phyloP scores from a whole-genome alignment of 2,888 invertebrate genomes.

The Leptopilina myrica region DNA sequence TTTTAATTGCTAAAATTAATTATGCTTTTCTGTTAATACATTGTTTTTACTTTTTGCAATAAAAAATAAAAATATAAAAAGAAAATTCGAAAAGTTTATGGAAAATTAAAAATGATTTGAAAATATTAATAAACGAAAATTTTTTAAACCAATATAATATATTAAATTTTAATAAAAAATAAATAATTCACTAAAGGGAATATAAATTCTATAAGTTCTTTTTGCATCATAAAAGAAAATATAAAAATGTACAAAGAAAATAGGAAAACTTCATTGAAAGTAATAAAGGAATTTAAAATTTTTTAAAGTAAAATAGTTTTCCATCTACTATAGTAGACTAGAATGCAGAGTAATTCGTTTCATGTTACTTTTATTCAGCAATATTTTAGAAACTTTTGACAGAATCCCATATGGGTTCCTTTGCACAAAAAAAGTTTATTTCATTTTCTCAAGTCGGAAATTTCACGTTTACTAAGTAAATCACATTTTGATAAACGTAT shows the following conservation, averaged over 20 bases:
- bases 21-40: too few relatives aligned
- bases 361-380: neutral
- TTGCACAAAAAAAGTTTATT: neutral
- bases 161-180: too few relatives aligned
- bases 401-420: constrained; percentile 9
- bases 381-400: neutral
- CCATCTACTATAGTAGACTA: neutral
- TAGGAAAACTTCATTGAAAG: neutral
- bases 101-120: too few relatives aligned
- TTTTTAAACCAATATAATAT: too few relatives aligned
- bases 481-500: constrained; percentile 30
- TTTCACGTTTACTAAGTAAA: constrained; percentile 19
- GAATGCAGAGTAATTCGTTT: constrained; percentile 7
- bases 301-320: constrained; percentile 12
- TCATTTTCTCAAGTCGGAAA: constrained; percentile 17
- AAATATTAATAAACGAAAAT: too few relatives aligned
- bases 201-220: neutral
- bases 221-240: neutral
- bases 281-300: neutral
- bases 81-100: neutral
- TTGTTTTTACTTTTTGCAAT: too few relatives aligned
- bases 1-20: too few relatives aligned
- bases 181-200: too few relatives aligned
- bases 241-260: neutral
- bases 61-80: too few relatives aligned